Percentiles rank a stretch among this genome's conserved stretches.
Conservation (phyloP, 2,888 invertebrate species). For the Andrena hattorfiana region DNA sequence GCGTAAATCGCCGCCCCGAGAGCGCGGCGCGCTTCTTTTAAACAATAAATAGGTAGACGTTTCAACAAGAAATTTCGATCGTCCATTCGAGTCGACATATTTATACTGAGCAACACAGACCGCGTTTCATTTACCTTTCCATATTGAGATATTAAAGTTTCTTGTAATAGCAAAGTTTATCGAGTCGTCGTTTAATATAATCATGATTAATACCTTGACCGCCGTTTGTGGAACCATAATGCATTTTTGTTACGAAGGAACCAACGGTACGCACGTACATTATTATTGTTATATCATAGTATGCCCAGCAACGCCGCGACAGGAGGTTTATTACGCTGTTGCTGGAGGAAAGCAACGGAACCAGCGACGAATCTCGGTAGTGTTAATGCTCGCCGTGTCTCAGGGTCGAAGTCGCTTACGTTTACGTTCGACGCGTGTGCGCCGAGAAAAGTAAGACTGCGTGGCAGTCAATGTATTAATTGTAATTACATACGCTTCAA, state of each 20-base stretch:
- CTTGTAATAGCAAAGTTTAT: constrained; percentile 67
- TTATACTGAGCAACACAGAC: constrained; percentile 65
- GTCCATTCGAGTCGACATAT: constrained; percentile 35
- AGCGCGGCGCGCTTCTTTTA: constrained; percentile 15
- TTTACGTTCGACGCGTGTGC: constrained; percentile 40
- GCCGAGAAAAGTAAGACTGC: constrained; percentile 51
- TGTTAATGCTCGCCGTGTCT: constrained; percentile 15
- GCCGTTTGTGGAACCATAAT: constrained; percentile 55
- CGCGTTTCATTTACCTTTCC: constrained; percentile 67
- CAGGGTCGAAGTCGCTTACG: constrained; percentile 34
- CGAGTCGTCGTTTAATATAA: constrained; percentile 53
- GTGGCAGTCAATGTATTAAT: constrained; percentile 63
- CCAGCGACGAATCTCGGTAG: constrained; percentile 33
- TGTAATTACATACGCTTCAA: constrained; percentile 55
- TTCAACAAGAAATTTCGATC: constrained; percentile 39
- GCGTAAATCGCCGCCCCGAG: constrained; percentile 9
- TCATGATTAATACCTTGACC: constrained; percentile 62
- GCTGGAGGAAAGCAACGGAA: constrained; percentile 33
- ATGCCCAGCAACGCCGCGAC: constrained; percentile 26
- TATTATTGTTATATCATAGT: constrained; percentile 44
- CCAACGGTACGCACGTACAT: constrained; percentile 47
- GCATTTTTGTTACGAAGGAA: constrained; percentile 57
- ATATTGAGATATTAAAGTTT: constrained; percentile 71
- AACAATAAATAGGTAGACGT: constrained; percentile 23
- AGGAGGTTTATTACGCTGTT: constrained; percentile 22